phyloP scores from a whole-genome alignment of 2,888 invertebrate genomes.

The Bombylius discolor region DNA sequence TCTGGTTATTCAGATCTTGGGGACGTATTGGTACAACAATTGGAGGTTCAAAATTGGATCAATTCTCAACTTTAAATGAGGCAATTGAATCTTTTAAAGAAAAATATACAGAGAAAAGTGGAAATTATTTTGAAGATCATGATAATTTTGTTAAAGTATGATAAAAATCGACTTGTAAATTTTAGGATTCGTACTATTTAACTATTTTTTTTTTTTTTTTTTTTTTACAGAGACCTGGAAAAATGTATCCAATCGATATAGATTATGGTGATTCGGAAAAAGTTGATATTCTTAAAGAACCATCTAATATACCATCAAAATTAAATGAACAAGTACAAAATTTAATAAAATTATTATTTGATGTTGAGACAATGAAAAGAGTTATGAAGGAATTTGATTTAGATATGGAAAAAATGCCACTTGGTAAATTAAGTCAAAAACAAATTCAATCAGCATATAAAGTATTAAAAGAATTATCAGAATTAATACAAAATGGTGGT shows the following conservation, averaged over 20 bases:
- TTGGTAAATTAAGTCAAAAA: conserved; percentile 86
- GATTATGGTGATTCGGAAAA: conserved; percentile 57
- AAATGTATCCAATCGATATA: conserved; percentile 62
- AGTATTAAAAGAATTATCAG: conserved; percentile 60
- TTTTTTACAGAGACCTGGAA: conserved; percentile 45
- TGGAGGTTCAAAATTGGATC: conserved; percentile 57
- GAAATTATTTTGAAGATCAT: conserved; percentile 62
- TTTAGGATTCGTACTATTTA: neutral
- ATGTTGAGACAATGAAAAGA: conserved; percentile 81
- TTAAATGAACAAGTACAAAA: conserved; percentile 66
- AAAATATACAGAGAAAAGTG: conserved; percentile 64
- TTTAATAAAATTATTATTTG: conserved; percentile 76
- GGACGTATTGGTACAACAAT: conserved; percentile 93
- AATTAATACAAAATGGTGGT: conserved; percentile 40
- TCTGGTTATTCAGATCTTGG: conserved; percentile 84
- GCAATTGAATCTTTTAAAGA: conserved; percentile 51
- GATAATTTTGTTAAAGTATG: conserved; percentile 48
- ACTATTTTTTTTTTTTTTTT: neutral
- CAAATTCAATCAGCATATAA: conserved; percentile 78
- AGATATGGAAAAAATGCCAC: conserved; percentile 95
- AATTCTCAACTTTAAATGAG: conserved; percentile 36
- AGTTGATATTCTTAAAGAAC: conserved; percentile 18
- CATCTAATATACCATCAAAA: conserved; percentile 44
- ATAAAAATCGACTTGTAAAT: neutral
- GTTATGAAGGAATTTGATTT: conserved; percentile 90